These are phyloP conservation scores for Diaperis boleti DNA, from an alignment of 2,888 invertebrate genomes.

Conservation along the genomic window DNA sequence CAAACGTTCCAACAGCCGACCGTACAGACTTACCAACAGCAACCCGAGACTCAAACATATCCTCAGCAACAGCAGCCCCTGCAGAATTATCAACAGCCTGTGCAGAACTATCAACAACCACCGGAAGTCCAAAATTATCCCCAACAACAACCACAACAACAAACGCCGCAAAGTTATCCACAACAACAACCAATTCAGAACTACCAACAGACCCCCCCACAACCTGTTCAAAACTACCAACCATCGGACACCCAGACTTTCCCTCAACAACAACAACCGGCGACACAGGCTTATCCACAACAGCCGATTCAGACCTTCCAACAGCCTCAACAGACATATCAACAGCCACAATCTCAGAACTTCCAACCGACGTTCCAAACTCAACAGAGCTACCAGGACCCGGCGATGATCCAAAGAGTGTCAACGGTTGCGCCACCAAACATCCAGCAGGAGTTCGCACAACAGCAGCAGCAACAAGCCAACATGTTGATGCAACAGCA, in stretches of 20 bases:
- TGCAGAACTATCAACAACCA: conserved; percentile 39
- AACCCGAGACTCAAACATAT: conserved; percentile 26
- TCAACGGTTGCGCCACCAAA: conserved; percentile 30
- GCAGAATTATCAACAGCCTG: conserved; percentile 42
- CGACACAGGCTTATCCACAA: conserved; percentile 36
- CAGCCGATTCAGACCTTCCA: conserved; percentile 28
- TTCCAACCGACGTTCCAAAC: conserved; percentile 39
- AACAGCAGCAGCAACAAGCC: conserved; percentile 44
- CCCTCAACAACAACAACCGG: conserved; percentile 41
- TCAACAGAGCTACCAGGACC: conserved; percentile 16
- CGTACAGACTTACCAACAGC: too few relatives aligned
- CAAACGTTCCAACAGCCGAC: conserved; percentile 29
- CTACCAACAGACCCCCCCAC: conserved; percentile 16
- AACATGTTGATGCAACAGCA: conserved; percentile 49
- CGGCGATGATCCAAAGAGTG: conserved; percentile 11
- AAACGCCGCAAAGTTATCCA: conserved; percentile 23
- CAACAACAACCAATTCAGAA: conserved; percentile 44
- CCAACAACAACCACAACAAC: conserved; percentile 43
- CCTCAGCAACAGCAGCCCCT: conserved; percentile 42
- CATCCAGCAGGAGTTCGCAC: conserved; percentile 32
- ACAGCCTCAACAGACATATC: conserved; percentile 37
- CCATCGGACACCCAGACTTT: conserved; percentile 7
- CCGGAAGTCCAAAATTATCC: conserved; percentile 18
- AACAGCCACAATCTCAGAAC: conserved; percentile 30
- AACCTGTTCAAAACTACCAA: too few relatives aligned